These are phyloP conservation scores for Strigamia transsilvanica DNA, from an alignment of 2,888 invertebrate genomes.

Conservation along the genomic window DNA sequence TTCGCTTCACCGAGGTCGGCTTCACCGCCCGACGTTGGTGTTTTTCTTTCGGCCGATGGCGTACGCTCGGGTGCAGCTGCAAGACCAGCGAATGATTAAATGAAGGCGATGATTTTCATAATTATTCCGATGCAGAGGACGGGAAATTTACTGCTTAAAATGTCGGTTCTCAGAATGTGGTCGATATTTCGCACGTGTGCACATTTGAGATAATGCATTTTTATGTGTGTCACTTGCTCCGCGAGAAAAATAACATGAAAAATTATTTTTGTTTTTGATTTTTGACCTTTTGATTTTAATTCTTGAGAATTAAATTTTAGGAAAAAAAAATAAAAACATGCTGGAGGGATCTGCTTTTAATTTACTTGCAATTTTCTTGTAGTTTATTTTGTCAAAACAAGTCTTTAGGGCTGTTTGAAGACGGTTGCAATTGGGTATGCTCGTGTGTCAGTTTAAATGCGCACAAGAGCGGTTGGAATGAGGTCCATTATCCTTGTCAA, in stretches of 20 bases:
- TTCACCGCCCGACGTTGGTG: conserved; percentile 19
- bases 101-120: conserved; percentile 37
- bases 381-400: not conserved
- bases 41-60: conserved; percentile 35
- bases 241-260: not conserved
- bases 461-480: conserved; percentile 1
- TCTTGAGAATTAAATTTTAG: not conserved
- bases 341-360: no score
- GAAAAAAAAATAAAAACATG: no score
- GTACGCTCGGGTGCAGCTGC: conserved; percentile 20
- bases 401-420: not conserved
- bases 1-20: conserved; percentile 36
- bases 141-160: conserved; percentile 31
- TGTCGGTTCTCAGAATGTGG: conserved; percentile 23
- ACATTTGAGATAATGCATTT: conserved; percentile 36
- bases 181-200: conserved; percentile 35
- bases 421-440: conserved; percentile 13
- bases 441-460: conserved; percentile 25
- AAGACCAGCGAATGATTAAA: conserved; percentile 42
- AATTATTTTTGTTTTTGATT: conserved; percentile 41
- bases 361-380: not conserved
- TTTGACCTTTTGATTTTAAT: conserved; percentile 25
- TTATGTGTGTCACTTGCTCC: conserved; percentile 30
- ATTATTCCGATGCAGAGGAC: conserved; percentile 19
- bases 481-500: conserved; percentile 35